phyloP scores from a whole-genome alignment of 2,797 vertebrate species.

The Brachymystax lenok region DNA sequence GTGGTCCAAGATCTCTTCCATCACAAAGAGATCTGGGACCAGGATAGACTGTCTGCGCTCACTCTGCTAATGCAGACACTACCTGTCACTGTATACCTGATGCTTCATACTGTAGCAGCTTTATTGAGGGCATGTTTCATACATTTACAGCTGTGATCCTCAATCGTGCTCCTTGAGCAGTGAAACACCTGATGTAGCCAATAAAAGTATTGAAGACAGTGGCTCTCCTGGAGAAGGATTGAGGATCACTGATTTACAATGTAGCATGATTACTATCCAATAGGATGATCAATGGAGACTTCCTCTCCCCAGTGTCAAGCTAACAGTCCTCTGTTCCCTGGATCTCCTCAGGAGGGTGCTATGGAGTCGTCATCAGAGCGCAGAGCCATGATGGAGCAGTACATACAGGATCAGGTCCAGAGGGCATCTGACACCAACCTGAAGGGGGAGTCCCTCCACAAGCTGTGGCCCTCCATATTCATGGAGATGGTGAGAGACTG shows the following conservation, averaged over 20 bases:
- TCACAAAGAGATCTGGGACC: no score
- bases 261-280: background rate
- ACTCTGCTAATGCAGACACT: background rate
- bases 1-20: no score
- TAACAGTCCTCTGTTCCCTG: background rate
- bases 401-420: conserved; percentile 85
- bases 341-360: conserved; percentile 64
- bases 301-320: background rate
- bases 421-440: conserved; percentile 87
- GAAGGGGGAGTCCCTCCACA: conserved; percentile 91
- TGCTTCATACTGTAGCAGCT: background rate
- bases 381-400: conserved; percentile 72
- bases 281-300: background rate
- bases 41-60: background rate
- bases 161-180: background rate
- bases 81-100: background rate
- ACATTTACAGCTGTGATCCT: background rate
- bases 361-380: conserved; percentile 67
- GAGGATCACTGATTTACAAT: background rate
- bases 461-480: conserved; percentile 95
- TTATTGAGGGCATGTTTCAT: background rate
- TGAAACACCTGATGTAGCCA: no score
- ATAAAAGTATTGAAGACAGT: background rate
- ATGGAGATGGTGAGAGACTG: conserved; percentile 93
- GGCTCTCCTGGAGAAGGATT: background rate